Evolutionary conservation across 2,797 vertebrate genomes (phyloP).

Genomic region (Danio tinwini): DNA sequence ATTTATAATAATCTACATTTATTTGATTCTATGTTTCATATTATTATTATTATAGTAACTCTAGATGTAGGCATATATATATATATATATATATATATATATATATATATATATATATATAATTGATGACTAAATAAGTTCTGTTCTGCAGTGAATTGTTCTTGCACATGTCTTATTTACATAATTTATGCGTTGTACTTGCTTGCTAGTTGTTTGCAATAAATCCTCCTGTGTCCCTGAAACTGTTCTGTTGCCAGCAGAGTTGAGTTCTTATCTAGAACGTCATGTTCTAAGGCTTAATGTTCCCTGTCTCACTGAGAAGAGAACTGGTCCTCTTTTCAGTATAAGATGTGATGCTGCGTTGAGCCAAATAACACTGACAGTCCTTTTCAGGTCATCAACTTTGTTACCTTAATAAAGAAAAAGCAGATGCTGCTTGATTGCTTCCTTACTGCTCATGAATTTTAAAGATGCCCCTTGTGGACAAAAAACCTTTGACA

Average conservation of each 20-base stretch:
- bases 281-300: constrained; percentile 27
- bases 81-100: not conserved
- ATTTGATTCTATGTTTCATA: too few relatives aligned
- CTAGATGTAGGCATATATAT: not conserved
- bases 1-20: too few relatives aligned
- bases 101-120: not conserved
- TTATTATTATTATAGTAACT: not conserved
- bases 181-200: not conserved
- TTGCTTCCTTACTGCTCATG: constrained; percentile 36
- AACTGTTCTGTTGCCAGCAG: not conserved
- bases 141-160: not conserved
- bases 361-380: constrained; percentile 25
- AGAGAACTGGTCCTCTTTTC: constrained; percentile 32
- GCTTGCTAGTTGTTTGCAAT: not conserved
- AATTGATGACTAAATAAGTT: not conserved
- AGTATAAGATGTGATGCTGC: constrained; percentile 29
- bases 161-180: not conserved
- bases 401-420: constrained; percentile 48
- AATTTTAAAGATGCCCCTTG: constrained; percentile 50
- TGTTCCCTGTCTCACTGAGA: constrained; percentile 29
- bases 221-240: not conserved
- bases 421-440: constrained; percentile 43
- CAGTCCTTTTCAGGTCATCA: constrained; percentile 54
- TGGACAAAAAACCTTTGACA: not conserved
- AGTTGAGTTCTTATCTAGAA: not conserved